Evolutionary conservation across 2,113 vertebrate genomes (phyloP).

Genomic region (Channa argus): DNA sequence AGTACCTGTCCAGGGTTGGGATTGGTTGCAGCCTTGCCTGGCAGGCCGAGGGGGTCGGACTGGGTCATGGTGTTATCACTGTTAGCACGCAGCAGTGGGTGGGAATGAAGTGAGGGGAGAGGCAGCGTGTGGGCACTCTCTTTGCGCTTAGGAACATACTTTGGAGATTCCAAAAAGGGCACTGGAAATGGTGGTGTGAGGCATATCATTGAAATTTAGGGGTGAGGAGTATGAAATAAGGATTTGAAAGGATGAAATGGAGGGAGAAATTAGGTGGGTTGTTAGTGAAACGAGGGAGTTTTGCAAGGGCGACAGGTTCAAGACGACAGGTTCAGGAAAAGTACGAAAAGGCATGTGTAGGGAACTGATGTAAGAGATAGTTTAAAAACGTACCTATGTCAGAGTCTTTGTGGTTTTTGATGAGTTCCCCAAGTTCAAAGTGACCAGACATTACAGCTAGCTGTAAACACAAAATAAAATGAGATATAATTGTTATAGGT

Average conservation of each 20-base stretch:
- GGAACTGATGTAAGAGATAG: constrained; percentile 5
- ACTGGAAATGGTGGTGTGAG: constrained; percentile 74
- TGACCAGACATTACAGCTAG: constrained; percentile 91
- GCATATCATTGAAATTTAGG: not conserved
- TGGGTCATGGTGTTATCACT: constrained; percentile 91
- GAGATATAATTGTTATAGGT: not conserved
- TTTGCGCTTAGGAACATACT: constrained; percentile 85
- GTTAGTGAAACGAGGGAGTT: constrained; percentile 10
- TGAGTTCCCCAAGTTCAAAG: constrained; percentile 93
- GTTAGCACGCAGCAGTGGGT: constrained; percentile 89
- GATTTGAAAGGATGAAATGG: constrained; percentile 21
- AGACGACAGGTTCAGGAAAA: constrained; percentile 7
- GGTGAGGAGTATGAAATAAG: constrained; percentile 10
- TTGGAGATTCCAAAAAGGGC: constrained; percentile 92
- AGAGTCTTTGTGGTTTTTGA: constrained; percentile 90
- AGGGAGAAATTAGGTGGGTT: constrained; percentile 20
- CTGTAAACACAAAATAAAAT: constrained; percentile 71
- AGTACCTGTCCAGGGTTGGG: constrained; percentile 77
- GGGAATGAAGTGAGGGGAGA: constrained; percentile 76
- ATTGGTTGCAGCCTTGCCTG: constrained; percentile 75
- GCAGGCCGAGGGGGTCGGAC: constrained; percentile 85
- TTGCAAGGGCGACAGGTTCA: not conserved
- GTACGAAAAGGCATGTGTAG: constrained; percentile 4
- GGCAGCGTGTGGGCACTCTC: constrained; percentile 84
- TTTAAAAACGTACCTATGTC: constrained; percentile 86